phyloP scores from a whole-genome alignment of 2,888 invertebrate species.

The Neoaliturus tenellus region DNA sequence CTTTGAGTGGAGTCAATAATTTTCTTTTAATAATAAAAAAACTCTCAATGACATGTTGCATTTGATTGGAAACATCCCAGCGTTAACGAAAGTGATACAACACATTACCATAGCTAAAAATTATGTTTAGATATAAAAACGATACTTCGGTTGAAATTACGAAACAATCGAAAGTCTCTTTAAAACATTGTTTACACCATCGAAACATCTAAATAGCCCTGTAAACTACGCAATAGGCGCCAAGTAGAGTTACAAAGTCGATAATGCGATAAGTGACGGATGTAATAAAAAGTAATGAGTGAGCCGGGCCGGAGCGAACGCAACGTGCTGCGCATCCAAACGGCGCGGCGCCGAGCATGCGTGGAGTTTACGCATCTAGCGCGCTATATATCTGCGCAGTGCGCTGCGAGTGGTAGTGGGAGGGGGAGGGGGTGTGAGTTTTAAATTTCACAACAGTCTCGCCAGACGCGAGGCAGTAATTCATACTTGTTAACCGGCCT shows the following conservation, averaged over 20 bases:
- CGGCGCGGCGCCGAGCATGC: background rate
- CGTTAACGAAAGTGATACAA: too few species aligned
- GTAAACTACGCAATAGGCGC: background rate
- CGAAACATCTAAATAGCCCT: background rate
- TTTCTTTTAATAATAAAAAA: too few species aligned
- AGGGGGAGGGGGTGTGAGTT: slow-evolving; percentile 30
- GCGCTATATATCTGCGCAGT: slow-evolving; percentile 16
- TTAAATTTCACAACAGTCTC: slow-evolving; percentile 41
- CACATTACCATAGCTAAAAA: too few species aligned
- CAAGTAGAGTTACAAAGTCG: background rate
- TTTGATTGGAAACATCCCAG: too few species aligned
- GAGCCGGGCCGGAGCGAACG: slow-evolving; percentile 21
- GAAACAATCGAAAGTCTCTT: too few species aligned
- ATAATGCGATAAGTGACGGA: slow-evolving; percentile 33
- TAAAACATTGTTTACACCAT: too few species aligned
- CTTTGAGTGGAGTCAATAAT: too few species aligned
- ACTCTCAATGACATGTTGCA: too few species aligned
- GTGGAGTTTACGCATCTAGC: slow-evolving; percentile 14
- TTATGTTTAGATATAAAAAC: too few species aligned
- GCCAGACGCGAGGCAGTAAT: background rate
- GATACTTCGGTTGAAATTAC: too few species aligned
- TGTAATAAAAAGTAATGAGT: slow-evolving; percentile 27
- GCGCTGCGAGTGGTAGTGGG: background rate
- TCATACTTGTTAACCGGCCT: slow-evolving; percentile 41
- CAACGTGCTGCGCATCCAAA: slow-evolving; percentile 16